Base-by-base conservation (phyloP, 2,888 invertebrate species). In the Erannis defoliaria region DNA sequence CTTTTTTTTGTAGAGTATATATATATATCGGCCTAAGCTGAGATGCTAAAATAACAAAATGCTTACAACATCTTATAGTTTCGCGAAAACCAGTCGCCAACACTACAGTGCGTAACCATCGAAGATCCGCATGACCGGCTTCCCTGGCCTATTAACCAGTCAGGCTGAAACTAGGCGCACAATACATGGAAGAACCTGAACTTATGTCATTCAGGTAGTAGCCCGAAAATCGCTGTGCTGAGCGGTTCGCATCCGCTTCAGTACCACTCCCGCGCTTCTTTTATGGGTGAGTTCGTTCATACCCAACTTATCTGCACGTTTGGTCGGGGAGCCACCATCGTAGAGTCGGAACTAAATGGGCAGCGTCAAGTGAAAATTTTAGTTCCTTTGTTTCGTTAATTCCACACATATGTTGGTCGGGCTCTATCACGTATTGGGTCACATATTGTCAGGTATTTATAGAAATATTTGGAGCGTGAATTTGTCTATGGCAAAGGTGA, bases 61-160 rank as follows among this genome's bases (percentile, higher is more conserved):
- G 29, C 10, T 21, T 29, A 29, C 40, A 50, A 35, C 35, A 21
- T 43, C 29, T 50, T 43, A 33, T n/a, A 26, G 42, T 42, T 18
- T n/a, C 38, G 40, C 12, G 26, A 46, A 42, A 46, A 45, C 46
- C 45, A 35, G 31, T 38, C 37, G 18, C 43, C 45, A 29, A 38
- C 43, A 18, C n/a, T 55, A 46, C 31, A 33, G 62, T 40, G 46
- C 55, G 51, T 55, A 55, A 49, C 49, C 42, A 60, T 55, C 31
- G 10, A 51, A 56, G 74, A 64, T 77, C 63, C 78, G 87, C 87
- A 75, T 83, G 81, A 80, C 68, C 75, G 81, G 64, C 64, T 79
- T 84, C 83, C 84, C 82, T 86, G 85, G 80, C 80, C 86, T 81
- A 88, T 81, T 85, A 85, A 84, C 77, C 84, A 81, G 73, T 74